Evolutionary conservation across 1,140 invertebrate genomes (phyloP).

Genomic region (Bombus impatiens): DNA sequence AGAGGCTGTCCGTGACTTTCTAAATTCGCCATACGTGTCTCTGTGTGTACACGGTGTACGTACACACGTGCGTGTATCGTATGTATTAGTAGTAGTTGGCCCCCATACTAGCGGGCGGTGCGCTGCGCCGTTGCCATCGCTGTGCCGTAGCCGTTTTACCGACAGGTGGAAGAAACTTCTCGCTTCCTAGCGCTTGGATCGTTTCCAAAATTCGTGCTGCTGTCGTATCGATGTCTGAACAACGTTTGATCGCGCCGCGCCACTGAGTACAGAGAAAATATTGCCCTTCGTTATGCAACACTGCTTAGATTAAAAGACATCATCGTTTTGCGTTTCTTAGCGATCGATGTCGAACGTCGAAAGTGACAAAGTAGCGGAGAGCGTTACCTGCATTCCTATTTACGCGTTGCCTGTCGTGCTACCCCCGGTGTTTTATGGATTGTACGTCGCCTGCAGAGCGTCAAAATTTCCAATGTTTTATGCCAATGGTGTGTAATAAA

Average conservation of each 20-base stretch:
- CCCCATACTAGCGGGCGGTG: slow-evolving; percentile 27
- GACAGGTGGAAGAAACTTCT: slow-evolving; percentile 42
- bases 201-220: slow-evolving; percentile 14
- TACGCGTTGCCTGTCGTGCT: slow-evolving; percentile 5
- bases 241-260: background rate
- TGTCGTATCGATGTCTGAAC: background rate
- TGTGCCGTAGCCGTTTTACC: slow-evolving; percentile 6
- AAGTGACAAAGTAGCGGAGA: background rate
- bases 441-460: background rate
- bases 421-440: background rate
- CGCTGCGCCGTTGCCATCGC: background rate
- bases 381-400: background rate
- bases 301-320: background rate
- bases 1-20: slow-evolving; percentile 61
- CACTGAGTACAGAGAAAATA: background rate
- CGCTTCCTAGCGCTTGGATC: slow-evolving; percentile 18
- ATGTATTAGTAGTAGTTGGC: background rate
- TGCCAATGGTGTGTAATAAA: background rate
- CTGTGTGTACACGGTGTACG: background rate
- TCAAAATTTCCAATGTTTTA: background rate
- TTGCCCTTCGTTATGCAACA: background rate
- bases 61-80: too few relatives aligned
- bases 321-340: too few relatives aligned
- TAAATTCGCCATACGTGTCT: slow-evolving; percentile 40
- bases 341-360: background rate